These are phyloP conservation scores for Antechinus stuartii DNA, from an alignment of 2,113 vertebrate genomes.

Conservation along the genomic window DNA sequence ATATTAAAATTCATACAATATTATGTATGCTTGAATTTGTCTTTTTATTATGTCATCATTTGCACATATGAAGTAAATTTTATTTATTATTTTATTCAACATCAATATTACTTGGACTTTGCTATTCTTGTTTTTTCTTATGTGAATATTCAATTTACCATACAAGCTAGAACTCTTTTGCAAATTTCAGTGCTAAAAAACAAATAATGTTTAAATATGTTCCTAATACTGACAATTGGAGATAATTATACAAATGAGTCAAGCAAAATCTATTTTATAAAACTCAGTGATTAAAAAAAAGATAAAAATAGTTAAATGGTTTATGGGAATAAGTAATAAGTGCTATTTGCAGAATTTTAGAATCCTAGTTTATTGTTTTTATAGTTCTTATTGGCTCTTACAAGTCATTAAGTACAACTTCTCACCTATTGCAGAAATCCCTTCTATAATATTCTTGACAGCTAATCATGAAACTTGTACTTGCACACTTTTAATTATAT, in stretches of 20 bases:
- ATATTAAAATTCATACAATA: background rate
- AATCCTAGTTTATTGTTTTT: background rate
- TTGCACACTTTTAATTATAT: background rate
- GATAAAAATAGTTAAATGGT: slow-evolving; percentile 10
- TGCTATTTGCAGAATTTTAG: background rate
- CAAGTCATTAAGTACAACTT: background rate
- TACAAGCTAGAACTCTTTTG: background rate
- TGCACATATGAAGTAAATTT: slow-evolving; percentile 23
- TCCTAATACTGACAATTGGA: slow-evolving; percentile 19
- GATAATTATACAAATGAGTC: background rate
- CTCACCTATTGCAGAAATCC: background rate
- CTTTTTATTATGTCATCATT: background rate
- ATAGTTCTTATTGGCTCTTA: background rate
- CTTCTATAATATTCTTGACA: background rate
- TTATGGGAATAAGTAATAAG: background rate
- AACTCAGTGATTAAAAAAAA: slow-evolving; percentile 1
- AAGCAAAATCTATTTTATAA: slow-evolving; percentile 32
- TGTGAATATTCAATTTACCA: background rate
- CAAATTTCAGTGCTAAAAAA: slow-evolving; percentile 15
- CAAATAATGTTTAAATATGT: slow-evolving; percentile 1
- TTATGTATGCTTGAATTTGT: background rate
- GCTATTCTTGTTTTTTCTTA: slow-evolving; percentile 9
- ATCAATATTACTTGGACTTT: background rate
- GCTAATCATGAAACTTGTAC: background rate
- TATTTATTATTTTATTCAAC: background rate